Evolutionary conservation across 2,797 vertebrate species (phyloP), one percentile per base, ranked within the genome.

Genomic region (Anisognathus igniventris): DNA sequence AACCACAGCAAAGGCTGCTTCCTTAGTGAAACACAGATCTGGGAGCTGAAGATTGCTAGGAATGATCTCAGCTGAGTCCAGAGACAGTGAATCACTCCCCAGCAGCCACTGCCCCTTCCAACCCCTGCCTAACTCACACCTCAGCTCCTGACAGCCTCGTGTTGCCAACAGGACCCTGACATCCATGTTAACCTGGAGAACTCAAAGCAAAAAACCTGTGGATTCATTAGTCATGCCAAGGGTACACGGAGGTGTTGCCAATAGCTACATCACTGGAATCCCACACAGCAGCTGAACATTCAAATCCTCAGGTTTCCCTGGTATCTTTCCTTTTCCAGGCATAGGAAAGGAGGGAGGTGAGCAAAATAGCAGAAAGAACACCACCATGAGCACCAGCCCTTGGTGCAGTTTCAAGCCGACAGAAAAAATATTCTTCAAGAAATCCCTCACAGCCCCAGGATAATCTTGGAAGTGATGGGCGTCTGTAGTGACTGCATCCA

Each of bases 181-280:
- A 35, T 19, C 56, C 66, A 50, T 9, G 14, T 64, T 72, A 65
- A 86, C 91, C 60, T 42, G 48, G 72, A 92, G 74, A 90, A 51
- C 39, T 9, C 20, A 1, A 7, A 80, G 70, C 3, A 13, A 70
- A 70, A 92, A 44, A 42, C 57, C 57, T 5, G 27, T 0, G 19
- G n/a, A 16, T 48, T 21, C 70, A 50, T 53, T 56, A 88, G 53
- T 82, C 64, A 70, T 2, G 8, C n/a, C 1, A 2, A 81, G 56
- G 56, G 66, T 78, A 84, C 40, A 31, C 0, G 0, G 64, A 35
- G 70, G 44, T 57, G 88, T 57, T 94, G 88, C 86, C 92, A 90
- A 92, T n/a, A 91, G 77, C 56, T 92, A 83, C 87, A 91, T 86
- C 25, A 25, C 45, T 30, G 87, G 88, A 89, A 88, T 83, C 86